Percentiles rank a stretch among this genome's conserved stretches.
These are phyloP conservation scores for Quadriops clusia DNA, from an alignment of 2,888 invertebrate species.

Conservation along the genomic window DNA sequence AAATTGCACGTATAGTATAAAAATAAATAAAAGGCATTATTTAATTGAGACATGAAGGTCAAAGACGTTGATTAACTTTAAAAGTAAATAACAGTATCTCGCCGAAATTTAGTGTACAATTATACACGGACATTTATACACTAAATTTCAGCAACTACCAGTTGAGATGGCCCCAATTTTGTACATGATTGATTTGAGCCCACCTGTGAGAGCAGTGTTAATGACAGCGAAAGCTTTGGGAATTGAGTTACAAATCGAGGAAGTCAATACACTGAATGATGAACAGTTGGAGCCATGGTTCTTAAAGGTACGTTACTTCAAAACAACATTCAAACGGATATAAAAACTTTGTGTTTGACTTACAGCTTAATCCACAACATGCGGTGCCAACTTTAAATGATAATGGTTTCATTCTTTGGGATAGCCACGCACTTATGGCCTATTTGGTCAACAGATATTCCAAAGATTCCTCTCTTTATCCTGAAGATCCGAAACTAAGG, in stretches of 20 bases:
- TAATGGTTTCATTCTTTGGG: slow-evolving; percentile 40
- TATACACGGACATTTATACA: no score
- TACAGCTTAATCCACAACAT: slow-evolving; percentile 46
- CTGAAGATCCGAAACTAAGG: slow-evolving; percentile 40
- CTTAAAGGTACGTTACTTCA: slow-evolving; percentile 38
- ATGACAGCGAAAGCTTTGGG: slow-evolving; percentile 37
- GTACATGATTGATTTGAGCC: slow-evolving; percentile 36
- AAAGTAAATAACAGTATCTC: no score
- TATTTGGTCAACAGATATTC: slow-evolving; percentile 44
- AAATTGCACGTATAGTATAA: no score
- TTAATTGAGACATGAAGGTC: no score
- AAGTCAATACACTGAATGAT: slow-evolving; percentile 34
- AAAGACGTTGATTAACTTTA: no score
- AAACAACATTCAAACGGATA: no score
- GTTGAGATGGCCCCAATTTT: slow-evolving; percentile 31
- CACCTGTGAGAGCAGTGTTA: slow-evolving; percentile 38
- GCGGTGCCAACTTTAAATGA: slow-evolving; percentile 46
- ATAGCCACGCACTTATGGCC: slow-evolving; percentile 40
- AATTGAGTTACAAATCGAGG: slow-evolving; percentile 35
- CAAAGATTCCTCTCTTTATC: slow-evolving; percentile 42
- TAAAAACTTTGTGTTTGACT: slow-evolving; percentile 4
- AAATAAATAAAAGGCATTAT: no score
- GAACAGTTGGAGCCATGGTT: slow-evolving; percentile 34
- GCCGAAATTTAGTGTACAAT: no score
- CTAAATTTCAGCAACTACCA: no score